These are phyloP conservation scores for Amphipoea oculea DNA, from an alignment of 2,888 invertebrate genomes.

Conservation along the genomic window DNA sequence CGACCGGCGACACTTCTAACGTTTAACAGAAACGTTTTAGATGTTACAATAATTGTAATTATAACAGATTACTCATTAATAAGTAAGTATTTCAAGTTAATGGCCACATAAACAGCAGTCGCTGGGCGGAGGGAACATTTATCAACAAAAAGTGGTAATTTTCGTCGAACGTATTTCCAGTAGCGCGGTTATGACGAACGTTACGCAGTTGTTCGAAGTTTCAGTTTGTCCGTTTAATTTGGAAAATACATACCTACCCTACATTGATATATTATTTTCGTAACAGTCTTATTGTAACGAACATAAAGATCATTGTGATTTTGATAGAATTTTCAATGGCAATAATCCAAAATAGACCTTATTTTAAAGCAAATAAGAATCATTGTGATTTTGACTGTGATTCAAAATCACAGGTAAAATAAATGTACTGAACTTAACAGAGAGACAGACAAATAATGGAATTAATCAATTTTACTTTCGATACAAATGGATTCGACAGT, in stretches of 20 bases:
- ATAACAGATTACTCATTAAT: constrained; percentile 88
- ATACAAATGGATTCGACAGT: neutral
- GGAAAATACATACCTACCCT: constrained; percentile 23
- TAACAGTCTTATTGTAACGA: neutral
- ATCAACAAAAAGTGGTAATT: constrained; percentile 89
- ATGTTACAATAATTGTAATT: constrained; percentile 83
- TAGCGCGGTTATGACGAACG: constrained; percentile 80
- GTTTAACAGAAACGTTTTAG: constrained; percentile 67
- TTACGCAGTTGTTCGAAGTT: constrained; percentile 79
- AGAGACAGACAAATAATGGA: neutral
- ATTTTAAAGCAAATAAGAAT: neutral
- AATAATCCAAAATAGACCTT: neutral
- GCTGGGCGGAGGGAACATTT: constrained; percentile 80
- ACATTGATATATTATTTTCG: too few species aligned
- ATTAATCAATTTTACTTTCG: neutral
- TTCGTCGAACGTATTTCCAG: constrained; percentile 82
- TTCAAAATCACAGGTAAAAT: neutral
- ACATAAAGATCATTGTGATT: neutral
- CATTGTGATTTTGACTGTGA: neutral
- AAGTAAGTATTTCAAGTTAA: constrained; percentile 88
- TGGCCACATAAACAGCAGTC: constrained; percentile 88
- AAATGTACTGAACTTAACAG: neutral
- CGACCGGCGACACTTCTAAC: constrained; percentile 62
- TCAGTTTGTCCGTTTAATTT: constrained; percentile 73
- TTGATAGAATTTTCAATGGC: neutral